phyloP scores from a whole-genome alignment of 1,140 invertebrate genomes.

The Onthophagus taurus region DNA sequence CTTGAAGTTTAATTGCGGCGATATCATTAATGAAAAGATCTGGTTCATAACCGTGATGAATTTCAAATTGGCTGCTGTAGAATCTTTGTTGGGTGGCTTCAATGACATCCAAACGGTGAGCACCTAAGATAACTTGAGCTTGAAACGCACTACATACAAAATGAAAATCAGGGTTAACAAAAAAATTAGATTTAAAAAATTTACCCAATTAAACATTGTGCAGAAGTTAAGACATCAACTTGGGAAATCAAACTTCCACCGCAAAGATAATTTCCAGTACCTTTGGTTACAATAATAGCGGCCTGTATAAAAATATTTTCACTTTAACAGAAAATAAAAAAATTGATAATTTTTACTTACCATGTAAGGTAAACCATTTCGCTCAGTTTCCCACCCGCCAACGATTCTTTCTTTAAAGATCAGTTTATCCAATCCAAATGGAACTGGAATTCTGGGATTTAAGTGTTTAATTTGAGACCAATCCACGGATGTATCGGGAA shows the following conservation, averaged over 20 bases:
- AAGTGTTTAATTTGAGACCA: too few relatives aligned
- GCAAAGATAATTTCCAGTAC: constrained; percentile 41
- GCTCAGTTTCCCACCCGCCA: constrained; percentile 32
- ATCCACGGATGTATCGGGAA: too few relatives aligned
- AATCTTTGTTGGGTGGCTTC: constrained; percentile 25
- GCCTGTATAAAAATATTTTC: too few relatives aligned
- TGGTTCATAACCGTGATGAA: neutral
- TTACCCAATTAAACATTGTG: constrained; percentile 43
- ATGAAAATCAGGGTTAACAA: neutral
- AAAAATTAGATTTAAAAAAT: neutral
- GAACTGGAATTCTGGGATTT: too few relatives aligned
- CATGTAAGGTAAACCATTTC: constrained; percentile 37
- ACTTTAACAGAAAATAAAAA: too few relatives aligned
- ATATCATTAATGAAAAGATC: neutral
- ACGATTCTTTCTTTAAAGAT: constrained; percentile 26
- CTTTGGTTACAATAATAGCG: constrained; percentile 5
- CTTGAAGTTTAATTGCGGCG: neutral
- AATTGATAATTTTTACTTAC: too few relatives aligned
- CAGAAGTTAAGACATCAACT: constrained; percentile 53
- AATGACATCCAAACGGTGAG: constrained; percentile 39
- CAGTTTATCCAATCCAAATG: neutral
- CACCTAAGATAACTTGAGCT: constrained; percentile 38
- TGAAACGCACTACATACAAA: constrained; percentile 4
- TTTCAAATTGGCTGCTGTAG: neutral
- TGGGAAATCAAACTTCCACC: constrained; percentile 57